Percentiles rank a stretch among this genome's conserved stretches.
Evolutionary conservation across 2,113 vertebrate species (phyloP).

Genomic region (Bufo bufo): DNA sequence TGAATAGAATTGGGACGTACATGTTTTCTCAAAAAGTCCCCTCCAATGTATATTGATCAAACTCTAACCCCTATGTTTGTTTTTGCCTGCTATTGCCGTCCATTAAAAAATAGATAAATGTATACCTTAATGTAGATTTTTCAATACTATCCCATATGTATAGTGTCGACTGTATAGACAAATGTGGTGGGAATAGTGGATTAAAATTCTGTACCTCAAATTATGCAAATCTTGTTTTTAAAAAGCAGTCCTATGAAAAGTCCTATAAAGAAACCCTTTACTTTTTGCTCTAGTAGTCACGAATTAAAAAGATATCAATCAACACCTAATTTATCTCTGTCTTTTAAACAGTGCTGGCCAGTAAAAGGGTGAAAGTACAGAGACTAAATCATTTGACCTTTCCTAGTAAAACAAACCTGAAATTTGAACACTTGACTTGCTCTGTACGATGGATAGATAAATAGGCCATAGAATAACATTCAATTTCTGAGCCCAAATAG

Average conservation of each 20-base stretch:
- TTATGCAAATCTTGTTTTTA: background rate
- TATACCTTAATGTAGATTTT: no score
- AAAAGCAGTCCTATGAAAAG: background rate
- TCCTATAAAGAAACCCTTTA: background rate
- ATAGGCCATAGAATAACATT: conserved; percentile 57
- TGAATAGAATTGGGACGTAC: no score
- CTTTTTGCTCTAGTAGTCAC: background rate
- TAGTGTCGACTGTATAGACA: no score
- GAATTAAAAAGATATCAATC: conserved; percentile 32
- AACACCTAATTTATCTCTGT: conserved; percentile 62
- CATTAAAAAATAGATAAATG: no score
- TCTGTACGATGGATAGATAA: conserved; percentile 62
- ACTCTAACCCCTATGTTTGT: no score
- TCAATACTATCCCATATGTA: no score
- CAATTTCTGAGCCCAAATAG: conserved; percentile 28
- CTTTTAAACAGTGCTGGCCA: conserved; percentile 52
- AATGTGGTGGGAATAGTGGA: no score
- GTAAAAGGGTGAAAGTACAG: conserved; percentile 53
- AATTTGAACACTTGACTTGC: conserved; percentile 59
- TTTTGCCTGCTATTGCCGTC: no score
- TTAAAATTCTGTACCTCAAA: background rate
- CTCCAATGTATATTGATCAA: no score
- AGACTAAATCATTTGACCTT: conserved; percentile 61
- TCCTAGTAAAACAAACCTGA: conserved; percentile 61
- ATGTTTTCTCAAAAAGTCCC: no score